These are phyloP conservation scores for Panulirus ornatus DNA, from an alignment of 1,140 invertebrate species.

Conservation along the genomic window DNA sequence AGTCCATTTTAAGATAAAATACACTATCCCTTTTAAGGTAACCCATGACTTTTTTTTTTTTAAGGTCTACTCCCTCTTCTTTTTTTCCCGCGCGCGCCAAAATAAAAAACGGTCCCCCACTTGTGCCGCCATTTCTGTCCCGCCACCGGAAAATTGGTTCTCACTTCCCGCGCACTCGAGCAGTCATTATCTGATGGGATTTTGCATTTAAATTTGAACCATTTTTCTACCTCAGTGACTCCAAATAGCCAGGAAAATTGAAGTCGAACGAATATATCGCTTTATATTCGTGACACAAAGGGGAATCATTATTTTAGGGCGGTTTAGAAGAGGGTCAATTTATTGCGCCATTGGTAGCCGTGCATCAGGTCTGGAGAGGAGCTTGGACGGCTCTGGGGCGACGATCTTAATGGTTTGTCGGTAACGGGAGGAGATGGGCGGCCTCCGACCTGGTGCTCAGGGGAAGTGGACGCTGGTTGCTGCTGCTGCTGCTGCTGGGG, in stretches of 20 bases:
- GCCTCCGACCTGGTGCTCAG: too few species aligned
- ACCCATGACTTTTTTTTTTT: too few species aligned
- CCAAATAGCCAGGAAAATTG: conserved; percentile 76
- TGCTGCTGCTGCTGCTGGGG: too few species aligned
- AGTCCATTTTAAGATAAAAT: too few species aligned
- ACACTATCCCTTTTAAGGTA: too few species aligned
- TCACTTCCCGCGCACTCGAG: conserved; percentile 74
- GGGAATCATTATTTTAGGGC: conserved; percentile 74
- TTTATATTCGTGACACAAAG: conserved; percentile 75
- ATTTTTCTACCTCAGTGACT: conserved; percentile 75
- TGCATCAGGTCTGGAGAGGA: conserved; percentile 24
- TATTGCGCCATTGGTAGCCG: conserved; percentile 52
- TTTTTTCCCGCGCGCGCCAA: not conserved
- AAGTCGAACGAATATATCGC: conserved; percentile 75
- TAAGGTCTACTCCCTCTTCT: not conserved
- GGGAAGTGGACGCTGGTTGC: too few species aligned
- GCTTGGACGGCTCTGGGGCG: too few species aligned
- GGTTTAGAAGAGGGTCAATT: conserved; percentile 67
- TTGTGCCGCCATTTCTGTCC: conserved; percentile 68
- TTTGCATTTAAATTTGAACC: conserved; percentile 76
- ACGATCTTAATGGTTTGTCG: too few species aligned
- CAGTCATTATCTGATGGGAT: conserved; percentile 76
- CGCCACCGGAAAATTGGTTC: conserved; percentile 75
- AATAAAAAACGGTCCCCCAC: not conserved
- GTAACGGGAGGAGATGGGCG: too few species aligned